Conservation (phyloP, 35 echinoderm and acorn worm species). For the Nesometra sesokonis region DNA sequence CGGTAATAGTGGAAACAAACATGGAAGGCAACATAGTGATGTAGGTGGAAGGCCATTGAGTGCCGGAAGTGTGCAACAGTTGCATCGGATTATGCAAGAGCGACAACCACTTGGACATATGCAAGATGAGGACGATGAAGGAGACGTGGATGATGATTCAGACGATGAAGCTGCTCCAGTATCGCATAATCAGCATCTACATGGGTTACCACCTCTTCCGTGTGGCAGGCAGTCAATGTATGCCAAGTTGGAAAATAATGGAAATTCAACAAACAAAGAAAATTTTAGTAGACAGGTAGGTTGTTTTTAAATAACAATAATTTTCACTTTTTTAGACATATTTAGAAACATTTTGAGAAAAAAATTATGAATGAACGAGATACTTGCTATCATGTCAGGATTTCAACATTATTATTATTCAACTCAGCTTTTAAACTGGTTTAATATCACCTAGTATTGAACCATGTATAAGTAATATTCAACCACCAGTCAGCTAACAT, state of each 20-base stretch:
- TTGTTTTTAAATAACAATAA: not conserved
- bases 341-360: too few species aligned
- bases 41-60: not conserved
- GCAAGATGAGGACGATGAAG: not conserved
- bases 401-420: too few species aligned
- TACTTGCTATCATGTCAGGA: too few species aligned
- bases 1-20: constrained; percentile 10
- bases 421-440: too few species aligned
- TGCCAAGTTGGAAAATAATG: constrained; percentile 3
- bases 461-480: too few species aligned
- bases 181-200: not conserved
- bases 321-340: too few species aligned
- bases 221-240: constrained; percentile 50
- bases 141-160: not conserved
- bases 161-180: not conserved
- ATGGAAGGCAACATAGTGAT: not conserved
- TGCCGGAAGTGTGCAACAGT: constrained; percentile 18
- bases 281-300: not conserved
- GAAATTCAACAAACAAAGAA: not conserved
- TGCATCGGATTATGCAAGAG: not conserved
- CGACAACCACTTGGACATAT: not conserved
- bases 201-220: constrained; percentile 23
- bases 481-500: too few species aligned
- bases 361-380: too few species aligned
- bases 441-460: too few species aligned